A percentile compares a stretch with the other conserved stretches of the same genome.
These are phyloP conservation scores for Serripes groenlandicus DNA, from an alignment of 2,888 invertebrate species.

Conservation along the genomic window DNA sequence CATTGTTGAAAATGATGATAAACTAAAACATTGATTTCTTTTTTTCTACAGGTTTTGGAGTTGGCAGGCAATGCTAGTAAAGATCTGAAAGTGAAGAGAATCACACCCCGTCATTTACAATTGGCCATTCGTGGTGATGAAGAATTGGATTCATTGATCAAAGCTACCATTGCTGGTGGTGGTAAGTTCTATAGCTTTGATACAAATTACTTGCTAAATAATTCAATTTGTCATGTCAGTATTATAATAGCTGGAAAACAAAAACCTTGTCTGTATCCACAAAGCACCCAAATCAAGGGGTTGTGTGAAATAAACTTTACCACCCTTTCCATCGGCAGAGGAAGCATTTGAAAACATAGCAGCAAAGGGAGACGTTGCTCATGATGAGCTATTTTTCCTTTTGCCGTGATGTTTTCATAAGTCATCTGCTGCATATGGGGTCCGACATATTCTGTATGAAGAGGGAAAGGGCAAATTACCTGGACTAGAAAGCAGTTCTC, in stretches of 20 bases:
- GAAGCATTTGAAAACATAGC: background rate
- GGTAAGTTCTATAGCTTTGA: slow-evolving; percentile 91
- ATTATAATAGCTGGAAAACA: too few relatives aligned
- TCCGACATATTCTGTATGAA: too few relatives aligned
- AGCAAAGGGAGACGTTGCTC: background rate
- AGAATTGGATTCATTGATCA: slow-evolving; percentile 99
- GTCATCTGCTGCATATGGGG: too few relatives aligned
- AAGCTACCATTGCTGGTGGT: slow-evolving; percentile 99
- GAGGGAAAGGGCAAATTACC: too few relatives aligned
- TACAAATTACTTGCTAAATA: too few relatives aligned
- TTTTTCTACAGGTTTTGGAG: slow-evolving; percentile 93
- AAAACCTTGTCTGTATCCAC: too few relatives aligned
- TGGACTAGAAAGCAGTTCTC: too few relatives aligned
- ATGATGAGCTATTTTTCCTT: background rate
- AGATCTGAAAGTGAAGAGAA: slow-evolving; percentile 99
- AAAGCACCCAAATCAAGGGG: too few relatives aligned
- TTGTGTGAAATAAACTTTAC: too few relatives aligned
- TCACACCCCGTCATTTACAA: slow-evolving; percentile 99
- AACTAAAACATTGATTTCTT: too few relatives aligned
- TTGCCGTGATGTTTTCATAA: background rate
- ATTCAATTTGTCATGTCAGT: too few relatives aligned
- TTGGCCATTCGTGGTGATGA: slow-evolving; percentile 99
- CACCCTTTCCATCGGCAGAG: background rate
- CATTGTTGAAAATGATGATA: too few relatives aligned
- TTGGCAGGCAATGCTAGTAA: slow-evolving; percentile 99